Percentiles rank a stretch among this genome's conserved stretches.
These are phyloP conservation scores for Polyergus mexicanus DNA, from an alignment of 1,140 invertebrate species.

Conservation along the genomic window DNA sequence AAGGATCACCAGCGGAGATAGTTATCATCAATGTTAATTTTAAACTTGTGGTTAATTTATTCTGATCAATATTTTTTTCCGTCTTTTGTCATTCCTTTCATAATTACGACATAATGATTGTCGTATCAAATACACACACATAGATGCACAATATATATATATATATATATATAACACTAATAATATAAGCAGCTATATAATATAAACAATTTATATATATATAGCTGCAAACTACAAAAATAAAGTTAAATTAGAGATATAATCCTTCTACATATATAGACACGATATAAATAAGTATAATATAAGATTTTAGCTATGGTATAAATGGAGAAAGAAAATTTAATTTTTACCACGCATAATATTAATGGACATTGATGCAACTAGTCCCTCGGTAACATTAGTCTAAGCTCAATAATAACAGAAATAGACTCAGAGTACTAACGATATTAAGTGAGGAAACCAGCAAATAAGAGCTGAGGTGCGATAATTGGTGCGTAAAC, in stretches of 20 bases:
- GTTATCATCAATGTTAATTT: neutral
- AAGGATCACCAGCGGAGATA: neutral
- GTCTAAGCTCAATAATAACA: constrained; percentile 62
- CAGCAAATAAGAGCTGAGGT: no score
- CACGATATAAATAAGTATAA: constrained; percentile 14
- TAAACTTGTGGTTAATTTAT: neutral
- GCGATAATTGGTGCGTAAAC: no score
- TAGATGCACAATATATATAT: neutral
- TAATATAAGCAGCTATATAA: constrained; percentile 20
- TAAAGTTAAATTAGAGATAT: no score
- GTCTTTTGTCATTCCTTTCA: neutral
- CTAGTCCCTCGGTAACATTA: constrained; percentile 27
- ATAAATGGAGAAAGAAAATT: constrained; percentile 42
- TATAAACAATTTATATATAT: neutral
- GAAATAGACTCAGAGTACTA: no score
- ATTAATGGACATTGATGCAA: constrained; percentile 41
- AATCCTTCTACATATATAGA: neutral
- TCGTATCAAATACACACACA: constrained; percentile 3
- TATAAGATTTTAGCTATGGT: neutral
- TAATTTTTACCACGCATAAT: neutral
- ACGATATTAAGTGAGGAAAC: no score
- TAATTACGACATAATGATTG: neutral
- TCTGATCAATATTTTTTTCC: neutral
- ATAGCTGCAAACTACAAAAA: no score
- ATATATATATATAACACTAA: neutral